Conservation (phyloP, 2,797 vertebrate genomes). For the Chaetophractus vellerosus region DNA sequence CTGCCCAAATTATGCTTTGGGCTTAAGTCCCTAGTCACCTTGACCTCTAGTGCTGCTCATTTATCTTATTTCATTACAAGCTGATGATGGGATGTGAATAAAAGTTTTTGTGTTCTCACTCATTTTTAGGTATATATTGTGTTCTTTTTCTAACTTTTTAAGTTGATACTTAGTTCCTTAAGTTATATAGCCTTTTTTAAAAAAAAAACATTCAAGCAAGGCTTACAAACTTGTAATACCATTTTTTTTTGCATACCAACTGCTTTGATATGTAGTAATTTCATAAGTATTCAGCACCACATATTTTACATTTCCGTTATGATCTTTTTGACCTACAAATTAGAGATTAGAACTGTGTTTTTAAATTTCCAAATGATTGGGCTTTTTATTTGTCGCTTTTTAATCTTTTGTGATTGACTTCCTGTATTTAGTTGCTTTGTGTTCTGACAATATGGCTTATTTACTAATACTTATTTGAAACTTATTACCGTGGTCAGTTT, state of each 20-base stretch:
- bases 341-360: neutral
- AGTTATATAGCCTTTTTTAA: neutral
- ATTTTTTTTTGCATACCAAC: neutral
- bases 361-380: neutral
- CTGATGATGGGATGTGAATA: neutral
- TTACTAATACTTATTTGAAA: slow-evolving; percentile 11
- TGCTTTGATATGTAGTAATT: neutral
- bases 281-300: neutral
- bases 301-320: neutral
- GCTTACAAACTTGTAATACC: neutral
- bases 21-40: too few species aligned
- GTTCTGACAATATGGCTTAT: neutral
- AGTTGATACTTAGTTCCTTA: neutral
- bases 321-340: neutral
- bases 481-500: neutral
- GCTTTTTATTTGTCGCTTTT: neutral
- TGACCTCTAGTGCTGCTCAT: neutral
- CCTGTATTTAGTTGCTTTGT: neutral
- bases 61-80: neutral
- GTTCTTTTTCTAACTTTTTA: neutral
- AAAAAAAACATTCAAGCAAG: neutral
- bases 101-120: neutral
- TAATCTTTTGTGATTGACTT: neutral
- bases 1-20: neutral
- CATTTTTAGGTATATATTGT: neutral